Conservation (phyloP, 37 sponge, comb jelly and placozoan genomes). For the Hexactinellida sp. region DNA sequence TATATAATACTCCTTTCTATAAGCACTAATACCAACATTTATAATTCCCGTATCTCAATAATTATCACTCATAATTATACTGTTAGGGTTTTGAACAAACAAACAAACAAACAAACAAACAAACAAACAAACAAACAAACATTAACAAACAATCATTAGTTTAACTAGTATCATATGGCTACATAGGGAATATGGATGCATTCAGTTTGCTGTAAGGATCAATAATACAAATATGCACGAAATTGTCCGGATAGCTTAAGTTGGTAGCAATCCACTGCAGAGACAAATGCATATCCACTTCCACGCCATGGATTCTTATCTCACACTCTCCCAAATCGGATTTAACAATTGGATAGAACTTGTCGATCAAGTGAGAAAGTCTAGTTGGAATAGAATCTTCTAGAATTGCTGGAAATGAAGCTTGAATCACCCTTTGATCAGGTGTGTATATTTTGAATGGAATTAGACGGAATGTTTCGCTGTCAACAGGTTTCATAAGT, state of each 20-base stretch:
- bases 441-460: conserved; percentile 63
- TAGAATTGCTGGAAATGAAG: background rate
- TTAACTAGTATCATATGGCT: no score
- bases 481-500: conserved; percentile 41
- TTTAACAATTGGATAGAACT: conserved; percentile 3
- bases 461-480: conserved; percentile 39
- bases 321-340: background rate
- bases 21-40: no score
- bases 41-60: no score
- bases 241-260: conserved; percentile 87
- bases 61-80: no score
- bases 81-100: no score
- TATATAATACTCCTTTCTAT: no score
- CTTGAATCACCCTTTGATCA: background rate
- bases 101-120: no score
- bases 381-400: background rate
- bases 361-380: conserved; percentile 10
- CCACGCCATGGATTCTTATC: conserved; percentile 61
- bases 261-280: conserved; percentile 87
- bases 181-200: background rate
- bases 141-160: no score
- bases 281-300: conserved; percentile 46
- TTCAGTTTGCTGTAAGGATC: conserved; percentile 1
- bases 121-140: no score
- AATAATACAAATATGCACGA: conserved; percentile 75